Evolutionary conservation across 1,140 invertebrate genomes (phyloP).

Genomic region (Neomicropteryx cornuta): DNA sequence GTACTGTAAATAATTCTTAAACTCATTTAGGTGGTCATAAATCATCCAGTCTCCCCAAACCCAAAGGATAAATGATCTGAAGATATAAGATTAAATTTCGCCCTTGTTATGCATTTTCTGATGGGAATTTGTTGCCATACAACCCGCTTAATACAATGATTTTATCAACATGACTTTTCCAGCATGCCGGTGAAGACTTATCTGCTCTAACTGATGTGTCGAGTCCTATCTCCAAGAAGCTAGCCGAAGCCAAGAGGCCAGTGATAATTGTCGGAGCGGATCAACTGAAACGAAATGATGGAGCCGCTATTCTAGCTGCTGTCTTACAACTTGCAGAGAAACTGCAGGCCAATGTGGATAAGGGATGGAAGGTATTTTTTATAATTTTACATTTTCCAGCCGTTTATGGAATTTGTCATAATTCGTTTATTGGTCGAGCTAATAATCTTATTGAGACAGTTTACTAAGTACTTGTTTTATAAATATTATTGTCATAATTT

Average conservation of each 20-base stretch:
- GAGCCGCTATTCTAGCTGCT: constrained; percentile 61
- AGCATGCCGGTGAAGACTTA: constrained; percentile 76
- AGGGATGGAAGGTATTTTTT: constrained; percentile 26
- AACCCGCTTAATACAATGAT: no score
- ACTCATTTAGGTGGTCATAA: no score
- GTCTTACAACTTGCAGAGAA: constrained; percentile 58
- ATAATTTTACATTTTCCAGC: no score
- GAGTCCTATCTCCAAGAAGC: constrained; percentile 62
- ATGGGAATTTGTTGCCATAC: no score
- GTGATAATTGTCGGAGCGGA: constrained; percentile 87
- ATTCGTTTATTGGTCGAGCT: not conserved
- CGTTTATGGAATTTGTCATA: constrained; percentile 7
- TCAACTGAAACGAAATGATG: constrained; percentile 69
- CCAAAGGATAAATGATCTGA: no score
- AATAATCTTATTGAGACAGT: constrained; percentile 1
- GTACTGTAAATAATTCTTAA: no score
- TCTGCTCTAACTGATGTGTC: constrained; percentile 62
- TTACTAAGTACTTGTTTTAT: no score
- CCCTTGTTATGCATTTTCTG: no score
- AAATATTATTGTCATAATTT: no score
- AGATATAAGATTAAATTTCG: no score
- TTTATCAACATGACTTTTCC: not conserved
- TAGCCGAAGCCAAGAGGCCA: constrained; percentile 72
- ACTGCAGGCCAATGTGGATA: constrained; percentile 35
- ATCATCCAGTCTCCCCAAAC: no score